Evolutionary conservation across 2,888 invertebrate genomes (phyloP).

Genomic region (Parochlus steinenii): DNA sequence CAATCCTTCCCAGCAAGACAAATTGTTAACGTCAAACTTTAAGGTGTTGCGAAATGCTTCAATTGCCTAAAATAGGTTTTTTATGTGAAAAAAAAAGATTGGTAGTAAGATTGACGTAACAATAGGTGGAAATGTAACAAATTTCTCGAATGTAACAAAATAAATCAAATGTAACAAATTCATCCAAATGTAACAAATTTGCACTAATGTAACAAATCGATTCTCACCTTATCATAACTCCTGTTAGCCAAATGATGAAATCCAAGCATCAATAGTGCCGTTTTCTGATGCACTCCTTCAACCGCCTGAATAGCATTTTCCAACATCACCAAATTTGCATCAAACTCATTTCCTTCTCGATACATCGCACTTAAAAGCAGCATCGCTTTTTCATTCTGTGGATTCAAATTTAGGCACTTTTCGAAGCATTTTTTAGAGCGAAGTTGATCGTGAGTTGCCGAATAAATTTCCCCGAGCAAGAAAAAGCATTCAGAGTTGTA

Average conservation of each 20-base stretch:
- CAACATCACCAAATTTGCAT: constrained; percentile 44
- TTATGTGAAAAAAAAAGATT: not conserved
- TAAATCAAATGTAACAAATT: no score
- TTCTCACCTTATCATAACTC: constrained; percentile 43
- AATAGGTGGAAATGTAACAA: no score
- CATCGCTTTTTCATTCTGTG: constrained; percentile 46
- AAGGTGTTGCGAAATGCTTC: constrained; percentile 57
- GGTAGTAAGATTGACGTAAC: no score
- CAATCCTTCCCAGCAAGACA: constrained; percentile 70
- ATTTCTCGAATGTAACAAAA: no score
- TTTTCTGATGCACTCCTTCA: constrained; percentile 38
- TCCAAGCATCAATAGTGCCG: constrained; percentile 75
- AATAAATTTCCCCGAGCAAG: constrained; percentile 60
- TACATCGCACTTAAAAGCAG: constrained; percentile 62
- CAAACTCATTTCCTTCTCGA: constrained; percentile 45
- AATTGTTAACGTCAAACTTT: constrained; percentile 47
- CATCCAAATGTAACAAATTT: no score
- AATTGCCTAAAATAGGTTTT: constrained; percentile 36
- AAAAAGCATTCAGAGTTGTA: constrained; percentile 56
- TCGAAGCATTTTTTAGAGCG: constrained; percentile 72
- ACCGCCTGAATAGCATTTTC: constrained; percentile 32
- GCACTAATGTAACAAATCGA: no score
- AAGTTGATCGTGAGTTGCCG: constrained; percentile 41
- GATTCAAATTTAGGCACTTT: constrained; percentile 61
- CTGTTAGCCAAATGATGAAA: constrained; percentile 58